phyloP scores from a whole-genome alignment of 2,797 vertebrate genomes.

The Trachurus trachurus region DNA sequence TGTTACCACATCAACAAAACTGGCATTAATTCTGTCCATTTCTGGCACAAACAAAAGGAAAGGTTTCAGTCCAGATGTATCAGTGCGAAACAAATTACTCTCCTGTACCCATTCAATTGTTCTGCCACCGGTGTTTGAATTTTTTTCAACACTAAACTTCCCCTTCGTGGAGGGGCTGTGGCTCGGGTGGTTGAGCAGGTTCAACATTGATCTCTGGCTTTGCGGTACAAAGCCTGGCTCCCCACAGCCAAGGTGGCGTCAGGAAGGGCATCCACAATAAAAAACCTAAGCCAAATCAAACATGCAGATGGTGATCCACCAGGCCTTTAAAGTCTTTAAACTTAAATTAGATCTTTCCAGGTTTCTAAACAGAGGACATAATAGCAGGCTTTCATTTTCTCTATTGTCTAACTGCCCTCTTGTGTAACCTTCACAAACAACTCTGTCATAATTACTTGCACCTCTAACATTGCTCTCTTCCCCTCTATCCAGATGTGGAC shows the following conservation, averaged over 20 bases:
- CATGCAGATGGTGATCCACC: no score
- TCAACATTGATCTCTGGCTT: no score
- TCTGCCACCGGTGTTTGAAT: neutral
- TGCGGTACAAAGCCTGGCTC: no score
- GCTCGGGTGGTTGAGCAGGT: no score
- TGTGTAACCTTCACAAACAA: constrained; percentile 23
- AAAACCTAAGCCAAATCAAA: no score
- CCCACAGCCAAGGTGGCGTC: no score
- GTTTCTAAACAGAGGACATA: neutral
- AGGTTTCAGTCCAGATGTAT: constrained; percentile 7
- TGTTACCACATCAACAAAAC: constrained; percentile 10
- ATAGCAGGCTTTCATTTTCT: constrained; percentile 9
- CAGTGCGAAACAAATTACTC: constrained; percentile 4
- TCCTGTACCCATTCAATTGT: neutral
- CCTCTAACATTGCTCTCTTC: constrained; percentile 49
- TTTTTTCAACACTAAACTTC: constrained; percentile 4
- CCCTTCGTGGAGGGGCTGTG: neutral
- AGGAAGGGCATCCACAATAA: no score
- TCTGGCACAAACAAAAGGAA: neutral
- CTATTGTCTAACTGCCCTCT: neutral
- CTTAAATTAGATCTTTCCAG: neutral
- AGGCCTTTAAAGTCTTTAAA: neutral
- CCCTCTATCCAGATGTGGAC: constrained; percentile 91
- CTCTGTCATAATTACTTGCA: constrained; percentile 18
- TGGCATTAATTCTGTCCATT: neutral